Conservation (phyloP, 2,113 vertebrate species). For the Halichoerus grypus region DNA sequence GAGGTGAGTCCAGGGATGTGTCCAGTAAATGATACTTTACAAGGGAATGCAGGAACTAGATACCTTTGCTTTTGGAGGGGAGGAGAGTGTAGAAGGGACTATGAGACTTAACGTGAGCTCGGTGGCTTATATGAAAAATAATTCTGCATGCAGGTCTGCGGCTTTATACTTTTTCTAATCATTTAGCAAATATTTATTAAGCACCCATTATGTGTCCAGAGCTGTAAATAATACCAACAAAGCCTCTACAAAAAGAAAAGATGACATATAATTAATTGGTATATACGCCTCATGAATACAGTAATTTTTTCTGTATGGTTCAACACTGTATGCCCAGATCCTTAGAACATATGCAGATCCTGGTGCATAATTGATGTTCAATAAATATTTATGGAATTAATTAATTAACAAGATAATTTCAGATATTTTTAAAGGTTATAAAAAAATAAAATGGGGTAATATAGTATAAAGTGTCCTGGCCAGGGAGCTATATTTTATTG, state of each 20-base stretch:
- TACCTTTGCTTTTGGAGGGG: not conserved
- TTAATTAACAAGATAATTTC: conserved; percentile 17
- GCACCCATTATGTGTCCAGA: not conserved
- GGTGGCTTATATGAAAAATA: not conserved
- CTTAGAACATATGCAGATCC: not conserved
- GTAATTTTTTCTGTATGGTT: not conserved
- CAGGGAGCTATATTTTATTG: not conserved
- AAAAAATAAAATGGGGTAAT: not conserved
- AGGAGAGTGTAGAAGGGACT: not conserved
- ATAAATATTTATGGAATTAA: not conserved
- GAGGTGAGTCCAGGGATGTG: not conserved
- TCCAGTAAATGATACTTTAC: not conserved
- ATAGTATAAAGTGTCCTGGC: not conserved
- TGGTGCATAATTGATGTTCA: not conserved
- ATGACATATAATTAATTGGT: not conserved
- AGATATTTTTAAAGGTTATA: not conserved
- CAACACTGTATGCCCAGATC: not conserved
- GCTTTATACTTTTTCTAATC: conserved; percentile 12
- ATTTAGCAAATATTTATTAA: conserved; percentile 6
- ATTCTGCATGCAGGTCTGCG: not conserved
- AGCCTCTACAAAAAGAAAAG: not conserved
- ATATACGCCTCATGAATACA: not conserved
- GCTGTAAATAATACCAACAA: not conserved
- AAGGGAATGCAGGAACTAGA: not conserved
- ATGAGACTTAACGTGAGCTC: not conserved